A percentile compares a stretch with the other conserved stretches of the same genome.
phyloP scores from a whole-genome alignment of 2,113 vertebrate species.

The Corvus moneduloides region DNA sequence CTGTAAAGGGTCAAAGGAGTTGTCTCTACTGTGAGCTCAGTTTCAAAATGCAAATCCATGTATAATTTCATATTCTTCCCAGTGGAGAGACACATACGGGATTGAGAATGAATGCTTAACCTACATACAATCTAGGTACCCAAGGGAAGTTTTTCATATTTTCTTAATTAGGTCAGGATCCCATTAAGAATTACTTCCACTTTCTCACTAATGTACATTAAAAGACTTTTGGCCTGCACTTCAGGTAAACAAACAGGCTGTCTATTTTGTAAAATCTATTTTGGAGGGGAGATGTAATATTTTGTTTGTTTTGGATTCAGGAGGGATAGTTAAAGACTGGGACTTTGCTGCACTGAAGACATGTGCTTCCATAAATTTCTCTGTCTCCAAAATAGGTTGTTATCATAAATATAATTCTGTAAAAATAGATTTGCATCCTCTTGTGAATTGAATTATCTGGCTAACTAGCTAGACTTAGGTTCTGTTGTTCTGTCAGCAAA shows the following conservation, averaged over 20 bases:
- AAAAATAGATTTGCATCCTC: neutral
- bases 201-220: neutral
- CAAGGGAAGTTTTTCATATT: neutral
- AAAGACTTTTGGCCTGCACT: neutral
- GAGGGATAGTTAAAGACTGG: neutral
- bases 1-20: neutral
- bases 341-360: neutral
- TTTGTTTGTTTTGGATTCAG: neutral
- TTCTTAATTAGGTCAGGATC: neutral
- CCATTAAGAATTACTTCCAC: neutral
- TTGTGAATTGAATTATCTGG: neutral
- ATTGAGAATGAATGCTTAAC: neutral
- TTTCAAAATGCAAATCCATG: neutral
- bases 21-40: neutral
- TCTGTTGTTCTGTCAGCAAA: neutral
- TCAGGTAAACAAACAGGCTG: neutral
- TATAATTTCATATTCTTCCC: neutral
- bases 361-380: neutral
- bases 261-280: neutral
- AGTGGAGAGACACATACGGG: neutral
- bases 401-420: neutral
- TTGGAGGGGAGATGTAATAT: neutral
- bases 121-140: neutral
- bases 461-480: neutral
- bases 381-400: neutral